phyloP scores from a whole-genome alignment of 2,113 vertebrate genomes.

The Synodontis membranacea region DNA sequence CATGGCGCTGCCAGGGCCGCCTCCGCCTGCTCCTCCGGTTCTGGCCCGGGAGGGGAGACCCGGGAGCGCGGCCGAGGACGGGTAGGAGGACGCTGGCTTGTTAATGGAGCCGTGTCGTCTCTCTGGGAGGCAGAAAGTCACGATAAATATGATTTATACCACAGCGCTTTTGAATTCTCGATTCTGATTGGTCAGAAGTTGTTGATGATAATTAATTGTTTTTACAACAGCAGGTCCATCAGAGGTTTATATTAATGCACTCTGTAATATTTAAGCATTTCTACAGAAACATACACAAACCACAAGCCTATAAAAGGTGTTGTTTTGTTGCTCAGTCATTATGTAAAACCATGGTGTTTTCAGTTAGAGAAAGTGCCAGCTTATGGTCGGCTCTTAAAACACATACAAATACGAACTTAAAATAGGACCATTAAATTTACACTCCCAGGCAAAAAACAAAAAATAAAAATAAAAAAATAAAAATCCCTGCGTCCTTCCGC shows the following conservation, averaged over 20 bases:
- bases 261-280: not conserved
- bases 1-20: slow-evolving; percentile 73
- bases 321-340: not conserved
- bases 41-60: slow-evolving; percentile 76
- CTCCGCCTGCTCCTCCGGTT: slow-evolving; percentile 61
- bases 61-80: slow-evolving; percentile 76
- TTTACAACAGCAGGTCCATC: not conserved
- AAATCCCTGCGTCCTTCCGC: not conserved
- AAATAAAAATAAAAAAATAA: not conserved
- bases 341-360: not conserved
- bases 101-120: slow-evolving; percentile 93
- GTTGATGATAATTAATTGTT: not conserved
- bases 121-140: slow-evolving; percentile 70
- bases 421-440: not conserved
- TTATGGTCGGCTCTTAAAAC: not conserved
- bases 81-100: slow-evolving; percentile 81
- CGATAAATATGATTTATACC: not conserved
- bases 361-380: not conserved
- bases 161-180: not conserved
- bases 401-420: not conserved
- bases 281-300: not conserved
- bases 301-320: too few relatives aligned
- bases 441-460: not conserved
- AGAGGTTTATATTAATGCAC: not conserved
- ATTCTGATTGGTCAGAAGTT: not conserved